These are phyloP conservation scores for Andrena bicolor DNA, from an alignment of 2,888 invertebrate genomes.

Conservation along the genomic window DNA sequence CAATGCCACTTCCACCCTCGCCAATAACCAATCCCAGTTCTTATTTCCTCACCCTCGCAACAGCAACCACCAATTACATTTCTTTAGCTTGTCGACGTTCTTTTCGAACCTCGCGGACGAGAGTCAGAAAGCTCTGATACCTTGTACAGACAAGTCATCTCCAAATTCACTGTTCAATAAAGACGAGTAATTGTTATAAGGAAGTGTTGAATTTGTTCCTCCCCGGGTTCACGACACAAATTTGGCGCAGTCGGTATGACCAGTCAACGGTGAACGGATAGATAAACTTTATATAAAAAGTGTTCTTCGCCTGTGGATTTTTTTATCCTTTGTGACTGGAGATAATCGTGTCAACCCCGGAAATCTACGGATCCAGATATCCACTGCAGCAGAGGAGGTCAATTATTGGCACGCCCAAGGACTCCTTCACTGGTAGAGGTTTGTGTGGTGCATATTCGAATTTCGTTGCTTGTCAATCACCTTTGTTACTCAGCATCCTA, in stretches of 20 bases:
- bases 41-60: no score
- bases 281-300: neutral
- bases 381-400: neutral
- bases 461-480: neutral
- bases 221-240: conserved; percentile 1
- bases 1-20: no score
- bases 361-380: neutral
- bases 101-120: no score
- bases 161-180: no score
- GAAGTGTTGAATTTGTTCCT: neutral
- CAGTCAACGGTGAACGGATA: neutral
- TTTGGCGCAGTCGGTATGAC: conserved; percentile 5
- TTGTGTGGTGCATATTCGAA: neutral
- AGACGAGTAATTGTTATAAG: no score
- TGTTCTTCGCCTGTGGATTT: neutral
- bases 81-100: no score
- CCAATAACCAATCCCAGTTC: no score
- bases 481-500: neutral
- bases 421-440: neutral
- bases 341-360: neutral
- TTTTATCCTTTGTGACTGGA: neutral
- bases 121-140: no score
- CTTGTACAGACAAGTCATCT: no score
- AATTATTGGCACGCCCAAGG: neutral
- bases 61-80: no score